These are phyloP conservation scores for Cistogaster globosa DNA, from an alignment of 2,888 invertebrate genomes.

Conservation along the genomic window DNA sequence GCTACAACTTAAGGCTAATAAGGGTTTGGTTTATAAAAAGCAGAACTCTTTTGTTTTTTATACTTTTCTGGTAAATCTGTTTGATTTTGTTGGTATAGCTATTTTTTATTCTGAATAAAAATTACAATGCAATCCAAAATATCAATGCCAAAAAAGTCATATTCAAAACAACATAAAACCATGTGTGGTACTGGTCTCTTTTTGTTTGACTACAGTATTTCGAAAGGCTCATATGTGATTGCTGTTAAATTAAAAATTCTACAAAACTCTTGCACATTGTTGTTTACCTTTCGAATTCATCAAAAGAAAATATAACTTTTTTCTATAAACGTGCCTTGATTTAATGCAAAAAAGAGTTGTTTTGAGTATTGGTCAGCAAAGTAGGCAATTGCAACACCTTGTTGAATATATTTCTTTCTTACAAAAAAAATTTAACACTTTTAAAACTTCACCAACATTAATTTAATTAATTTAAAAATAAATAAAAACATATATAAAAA, in stretches of 20 bases:
- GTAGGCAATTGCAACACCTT: background rate
- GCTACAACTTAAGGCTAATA: too few species aligned
- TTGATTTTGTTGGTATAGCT: too few species aligned
- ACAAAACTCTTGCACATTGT: conserved; percentile 25
- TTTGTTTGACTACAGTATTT: conserved; percentile 1
- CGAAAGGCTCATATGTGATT: conserved; percentile 25
- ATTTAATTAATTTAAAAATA: too few species aligned
- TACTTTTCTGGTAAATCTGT: too few species aligned
- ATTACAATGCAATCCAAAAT: background rate
- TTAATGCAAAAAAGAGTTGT: background rate
- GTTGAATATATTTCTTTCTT: background rate
- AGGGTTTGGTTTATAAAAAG: too few species aligned
- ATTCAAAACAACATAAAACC: conserved; percentile 28
- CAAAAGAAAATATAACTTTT: conserved; percentile 11
- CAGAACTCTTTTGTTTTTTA: too few species aligned
- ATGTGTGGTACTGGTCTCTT: background rate
- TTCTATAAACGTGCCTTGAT: conserved; percentile 32
- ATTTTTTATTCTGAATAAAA: background rate
- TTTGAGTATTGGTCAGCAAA: background rate
- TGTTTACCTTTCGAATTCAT: conserved; percentile 41
- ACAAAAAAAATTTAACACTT: background rate
- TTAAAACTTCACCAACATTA: background rate
- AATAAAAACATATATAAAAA: too few species aligned
- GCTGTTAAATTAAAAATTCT: conserved; percentile 49
- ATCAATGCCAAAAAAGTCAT: background rate